Evolutionary conservation across 2,113 vertebrate genomes (phyloP), one percentile per base, ranked within the genome.

Genomic region (Hippocampus comes): DNA sequence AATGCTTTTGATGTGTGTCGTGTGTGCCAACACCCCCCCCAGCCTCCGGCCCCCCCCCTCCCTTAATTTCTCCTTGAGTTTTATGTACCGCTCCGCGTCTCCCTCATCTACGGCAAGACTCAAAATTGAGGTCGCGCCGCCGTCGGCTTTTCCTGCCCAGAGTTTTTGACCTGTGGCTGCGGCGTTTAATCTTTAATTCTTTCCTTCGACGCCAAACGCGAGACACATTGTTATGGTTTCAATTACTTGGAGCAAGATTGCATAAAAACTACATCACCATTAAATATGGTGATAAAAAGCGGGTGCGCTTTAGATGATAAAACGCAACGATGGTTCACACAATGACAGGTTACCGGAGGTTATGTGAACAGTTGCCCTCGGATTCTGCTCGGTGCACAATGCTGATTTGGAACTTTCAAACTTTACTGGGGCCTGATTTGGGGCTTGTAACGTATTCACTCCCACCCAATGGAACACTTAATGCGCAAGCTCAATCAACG

Each of bases 401-500:
- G 43, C 43, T 46, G 10, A 18, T 51, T 51, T 51, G 25, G 6
- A 69, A 30, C 67, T 69, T 41, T 56, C 18, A 55, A 30, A 69
- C 34, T 57, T 20, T 57, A 12, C 10, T 41, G 30, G 34, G 34
- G 20, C 34, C 34, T 12, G 21, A 30, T 17, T 6, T 56, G 3
- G n/a, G 25, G 25, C 41, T 46, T n/a, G 14, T 1, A 4, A 63
- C 12, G 5, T 61, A n/a, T 69, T 51, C 27, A 23, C 25, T 30
- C 55, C 51, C 27, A 64, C 51, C 17, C 48, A 15, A 49, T 25
- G 48, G 42, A 72, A 61, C 53, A 46, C 41, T 70, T 43, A 78
- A 69, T 43, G 67, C 65, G 2, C 2, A 59, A 49, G 15, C 71
- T 27, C 59, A 65, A 68, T 72, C 11, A 10, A 25, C 12, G n/a